Evolutionary conservation across 2,797 vertebrate species (phyloP), one percentile per base, ranked within the genome.

Genomic region (Propithecus perrieri): DNA sequence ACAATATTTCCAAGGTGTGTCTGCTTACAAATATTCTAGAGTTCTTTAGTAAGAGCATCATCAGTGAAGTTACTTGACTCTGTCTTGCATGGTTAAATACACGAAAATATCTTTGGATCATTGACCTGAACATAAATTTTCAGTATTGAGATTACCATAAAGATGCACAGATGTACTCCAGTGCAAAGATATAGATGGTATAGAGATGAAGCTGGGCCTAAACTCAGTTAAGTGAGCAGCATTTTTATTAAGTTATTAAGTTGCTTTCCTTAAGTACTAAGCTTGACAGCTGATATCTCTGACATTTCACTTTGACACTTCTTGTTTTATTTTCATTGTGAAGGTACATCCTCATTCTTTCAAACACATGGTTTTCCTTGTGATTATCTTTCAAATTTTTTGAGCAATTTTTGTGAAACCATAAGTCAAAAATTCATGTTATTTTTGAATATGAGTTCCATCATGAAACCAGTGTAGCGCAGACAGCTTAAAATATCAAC

Each of bases 81-180:
- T 85, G n/a, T 61, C 41, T 96, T 83, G 12, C 17, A 53, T 71
- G 43, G 28, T 65, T 72, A 93, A 85, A 92, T 57, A 76, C 20
- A 69, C 5, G 65, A 41, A 87, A 76, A 85, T 87, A 46, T 2
- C 24, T 50, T 57, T 67, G 24, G 15, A 81, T 78, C 55, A 88
- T 63, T 53, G 24, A 59, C 59, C 12, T 59, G 35, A 94, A 75
- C 24, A 87, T 81, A 85, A 38, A 92, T 85, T 94, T 87, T 95
- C 55, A 93, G 63, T 35, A 69, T 24, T 78, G 2, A 85, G 41
- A 87, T 41, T 17, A 65, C 8, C 15, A 74, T 67, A 94, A 92
- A 59, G 43, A 85, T 69, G 43, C 46, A 53, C 83, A 35, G 4
- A 26, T 74, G 55, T n/a, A 38, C 28, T 81, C 48, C 28, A 78